Base-by-base conservation (phyloP, 1,140 invertebrate species). In the Drosophila micromelanica region DNA sequence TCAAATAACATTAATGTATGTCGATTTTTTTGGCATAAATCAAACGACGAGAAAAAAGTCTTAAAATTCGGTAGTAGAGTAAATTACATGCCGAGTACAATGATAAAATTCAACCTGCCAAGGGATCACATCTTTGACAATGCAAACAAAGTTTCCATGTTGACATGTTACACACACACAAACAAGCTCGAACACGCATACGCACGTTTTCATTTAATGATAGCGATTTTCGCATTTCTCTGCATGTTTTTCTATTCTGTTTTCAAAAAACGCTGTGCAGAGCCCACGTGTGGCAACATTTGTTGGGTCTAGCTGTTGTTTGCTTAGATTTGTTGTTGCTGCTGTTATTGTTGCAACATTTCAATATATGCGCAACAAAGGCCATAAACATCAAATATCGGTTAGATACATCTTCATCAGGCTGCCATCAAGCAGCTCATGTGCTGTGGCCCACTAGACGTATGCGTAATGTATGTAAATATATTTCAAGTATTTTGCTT, bases 341-440 rank as follows among this genome's bases (percentile, higher is more conserved):
- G 37, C n/a, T 15, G 54, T 65, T 72, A 45, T 65, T 72, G 46
- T 43, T 67, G 63, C 55, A 87, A 67, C 78, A 84, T 87, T 79
- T 89, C 73, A 68, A 87, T 87, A 67, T 55, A 67, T 52, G 70
- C 60, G 9, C 82, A 73, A 76, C 71, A 81, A 76, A 73, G 68
- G 76, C 76, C 82, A 89, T 89, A 90, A 84, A 89, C 84, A 89
- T 84, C 80, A 89, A 90, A 84, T 84, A 89, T 89, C 84, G 74
- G 80, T 84, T 89, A 84, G 85, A 90, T 89, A 90, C 85, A 89
- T 89, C 85, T 89, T 90, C 76, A 89, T 89, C 85, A 78, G 65
- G 62, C 75, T 78, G 59, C 45, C 62, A 35, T 77, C 70, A 35
- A 85, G 42, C 52, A 12, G 32, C 30, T 17, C 48, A 30, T 27